Evolutionary conservation across 2,888 invertebrate genomes (phyloP), one percentile per base, ranked within the genome.

Genomic region (Papilio protenor): DNA sequence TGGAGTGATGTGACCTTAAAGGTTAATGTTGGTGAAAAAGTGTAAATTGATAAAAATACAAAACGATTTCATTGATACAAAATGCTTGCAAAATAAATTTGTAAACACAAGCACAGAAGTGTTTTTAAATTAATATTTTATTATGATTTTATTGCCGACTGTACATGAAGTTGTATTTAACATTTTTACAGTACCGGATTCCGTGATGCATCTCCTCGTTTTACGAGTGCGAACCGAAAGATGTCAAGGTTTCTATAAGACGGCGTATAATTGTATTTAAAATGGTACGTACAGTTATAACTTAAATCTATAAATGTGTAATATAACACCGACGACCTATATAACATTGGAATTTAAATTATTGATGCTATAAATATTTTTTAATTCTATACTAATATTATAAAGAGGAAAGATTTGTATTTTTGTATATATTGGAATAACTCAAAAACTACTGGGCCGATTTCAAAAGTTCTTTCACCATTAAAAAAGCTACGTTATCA

Each of bases 181-280:
- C 71, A 78, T 80, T 81, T 80, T 81, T 71, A 78, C 72, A 21
- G 72, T 77, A 78, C 77, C 78, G 76, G 77, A 83, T 85, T 84
- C 80, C 79, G 77, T 80, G 81, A 84, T 82, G 77, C 78, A 81
- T 83, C 77, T 79, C 78, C 75, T 78, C 77, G 74, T 80, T 79
- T 80, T 81, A 80, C 81, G 81, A 81, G 84, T 84, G 82, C 81
- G 45, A 64, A 78, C 76, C 78, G 75, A 84, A 84, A 85, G 81
- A 85, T 89, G 89, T 89, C 90, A 90, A 89, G 90, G 90, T 74
- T 82, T 76, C 78, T 84, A 80, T 79, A 78, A 73, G 70, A 73
- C 79, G 80, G 79, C 82, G 83, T 81, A 82, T 81, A 82, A 84
- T 82, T 83, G 80, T 79, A 83, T 82, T 83, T 83, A 82, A 85